phyloP scores from a whole-genome alignment of 2,113 vertebrate genomes.

The Callaeas wilsoni region DNA sequence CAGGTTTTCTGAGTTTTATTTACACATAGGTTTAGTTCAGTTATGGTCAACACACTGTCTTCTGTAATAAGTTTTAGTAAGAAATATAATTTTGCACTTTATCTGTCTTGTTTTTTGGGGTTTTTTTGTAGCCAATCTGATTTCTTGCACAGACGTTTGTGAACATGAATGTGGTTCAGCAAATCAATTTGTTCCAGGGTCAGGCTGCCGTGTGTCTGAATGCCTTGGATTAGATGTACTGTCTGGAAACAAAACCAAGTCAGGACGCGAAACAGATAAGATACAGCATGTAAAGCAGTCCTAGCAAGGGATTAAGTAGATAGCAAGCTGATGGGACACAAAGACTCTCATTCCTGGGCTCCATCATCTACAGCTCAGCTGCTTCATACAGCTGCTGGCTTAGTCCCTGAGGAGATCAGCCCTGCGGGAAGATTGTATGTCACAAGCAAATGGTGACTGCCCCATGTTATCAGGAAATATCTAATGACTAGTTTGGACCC shows the following conservation, averaged over 20 bases:
- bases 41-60: neutral
- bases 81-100: neutral
- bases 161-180: neutral
- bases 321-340: no score
- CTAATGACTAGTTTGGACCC: neutral
- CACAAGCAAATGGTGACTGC: neutral
- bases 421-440: accelerated
- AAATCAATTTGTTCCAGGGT: neutral
- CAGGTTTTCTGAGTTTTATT: neutral
- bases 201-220: accelerated
- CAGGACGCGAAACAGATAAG: neutral
- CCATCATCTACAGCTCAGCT: neutral
- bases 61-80: neutral
- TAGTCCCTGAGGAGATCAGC: neutral
- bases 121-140: accelerated
- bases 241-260: neutral
- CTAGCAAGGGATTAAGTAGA: neutral
- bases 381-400: neutral
- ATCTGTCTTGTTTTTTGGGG: neutral
- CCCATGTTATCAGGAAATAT: neutral
- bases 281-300: neutral
- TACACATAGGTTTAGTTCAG: neutral
- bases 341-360: neutral
- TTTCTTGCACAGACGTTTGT: neutral
- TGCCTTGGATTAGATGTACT: neutral